Conservation (phyloP, 2,797 vertebrate species). For the Zalophus californianus region DNA sequence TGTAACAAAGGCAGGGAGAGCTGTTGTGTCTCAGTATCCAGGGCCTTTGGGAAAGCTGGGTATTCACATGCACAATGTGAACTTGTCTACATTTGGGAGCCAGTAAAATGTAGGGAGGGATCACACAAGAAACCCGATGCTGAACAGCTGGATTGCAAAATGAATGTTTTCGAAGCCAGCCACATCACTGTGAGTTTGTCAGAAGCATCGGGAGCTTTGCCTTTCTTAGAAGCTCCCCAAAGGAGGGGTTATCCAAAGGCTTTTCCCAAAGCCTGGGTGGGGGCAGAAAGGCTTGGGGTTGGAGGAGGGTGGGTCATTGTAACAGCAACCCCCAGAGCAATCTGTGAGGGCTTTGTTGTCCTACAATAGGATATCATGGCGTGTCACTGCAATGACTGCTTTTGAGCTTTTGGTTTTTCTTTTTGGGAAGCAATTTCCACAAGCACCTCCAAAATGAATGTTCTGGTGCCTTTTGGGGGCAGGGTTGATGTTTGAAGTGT, state of each 20-base stretch:
- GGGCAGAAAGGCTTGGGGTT: neutral
- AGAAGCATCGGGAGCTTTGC: conserved; percentile 51
- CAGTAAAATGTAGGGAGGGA: conserved; percentile 60
- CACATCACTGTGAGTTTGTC: conserved; percentile 58
- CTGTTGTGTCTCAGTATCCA: conserved; percentile 46
- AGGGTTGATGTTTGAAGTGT: conserved; percentile 15
- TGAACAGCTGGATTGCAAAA: conserved; percentile 68
- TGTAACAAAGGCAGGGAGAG: neutral
- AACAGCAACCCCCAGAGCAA: conserved; percentile 11
- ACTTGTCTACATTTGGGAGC: conserved; percentile 61
- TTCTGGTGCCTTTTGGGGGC: neutral
- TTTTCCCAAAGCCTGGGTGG: conserved; percentile 60
- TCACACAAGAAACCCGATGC: conserved; percentile 71
- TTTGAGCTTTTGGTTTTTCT: neutral
- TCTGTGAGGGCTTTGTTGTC: conserved; percentile 16
- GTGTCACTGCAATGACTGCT: neutral
- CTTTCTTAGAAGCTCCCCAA: conserved; percentile 66
- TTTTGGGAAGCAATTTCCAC: conserved; percentile 47
- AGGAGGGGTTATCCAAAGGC: conserved; percentile 56
- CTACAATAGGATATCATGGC: neutral
- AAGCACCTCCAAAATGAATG: conserved; percentile 46
- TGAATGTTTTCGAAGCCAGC: conserved; percentile 54
- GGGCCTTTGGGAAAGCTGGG: conserved; percentile 39
- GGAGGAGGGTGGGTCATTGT: neutral
- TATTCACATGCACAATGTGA: conserved; percentile 52